Evolutionary conservation across 2,888 invertebrate species (phyloP), one percentile per base, ranked within the genome.

Genomic region (Synergus itoensis): DNA sequence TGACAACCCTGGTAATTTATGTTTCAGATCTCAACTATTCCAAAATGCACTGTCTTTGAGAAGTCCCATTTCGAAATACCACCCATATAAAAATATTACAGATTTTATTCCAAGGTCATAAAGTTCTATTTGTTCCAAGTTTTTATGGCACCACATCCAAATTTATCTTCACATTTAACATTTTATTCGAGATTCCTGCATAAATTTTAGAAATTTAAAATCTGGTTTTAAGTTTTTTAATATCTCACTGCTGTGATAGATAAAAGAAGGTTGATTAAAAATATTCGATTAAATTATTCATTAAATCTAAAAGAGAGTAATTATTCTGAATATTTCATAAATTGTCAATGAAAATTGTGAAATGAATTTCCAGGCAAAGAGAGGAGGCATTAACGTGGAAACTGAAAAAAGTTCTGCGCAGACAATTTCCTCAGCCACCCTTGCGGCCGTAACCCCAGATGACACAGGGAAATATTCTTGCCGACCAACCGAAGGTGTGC

Each of bases 401-500:
- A 94, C 95, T 82, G 94, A 94, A 91, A 94, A 94, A 83, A 94
- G 94, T 87, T 93, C 94, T 86, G 93, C 93, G 77, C 93, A 93
- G 85, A 93, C 94, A 77, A 93, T 93, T 83, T 95, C 95, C 90
- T 93, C 94, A 88, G 92, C 95, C 84, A 94, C 94, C 88, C 93
- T 96, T 90, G 92, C 94, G 87, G 91, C 93, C 88, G 94, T 95
- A 88, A 93, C 93, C 83, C 86, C 92, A 82, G 88, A 91, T 87
- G 95, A 94, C 89, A 92, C 93, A 78, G 94, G 94, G 28, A 92
- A 93, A 91, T 96, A 96, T 92, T 95, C 95, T 80, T 96, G 96
- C 89, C 93, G 94, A 77, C 94, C 95, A 75, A 93, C 94, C 86
- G 94, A 94, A 41, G 93, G 94, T 43, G 92, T 94, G 77, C 93